phyloP scores from a whole-genome alignment of 2,888 invertebrate species.

The Tribolium freemani region DNA sequence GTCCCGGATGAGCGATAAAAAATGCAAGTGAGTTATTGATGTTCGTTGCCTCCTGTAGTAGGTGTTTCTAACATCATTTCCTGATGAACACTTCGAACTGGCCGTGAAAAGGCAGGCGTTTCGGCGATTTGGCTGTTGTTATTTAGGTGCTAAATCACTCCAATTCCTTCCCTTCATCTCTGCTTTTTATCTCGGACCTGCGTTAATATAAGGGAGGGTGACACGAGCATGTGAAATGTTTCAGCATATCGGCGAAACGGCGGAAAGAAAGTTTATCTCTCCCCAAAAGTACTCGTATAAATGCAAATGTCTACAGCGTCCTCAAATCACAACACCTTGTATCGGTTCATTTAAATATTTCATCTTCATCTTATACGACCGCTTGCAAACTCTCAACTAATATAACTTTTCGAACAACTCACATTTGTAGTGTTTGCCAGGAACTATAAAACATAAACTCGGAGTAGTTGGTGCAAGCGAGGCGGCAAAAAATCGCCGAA shows the following conservation, averaged over 20 bases:
- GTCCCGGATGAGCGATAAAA: background rate
- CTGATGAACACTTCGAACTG: background rate
- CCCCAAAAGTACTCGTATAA: conserved; percentile 47
- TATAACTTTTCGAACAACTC: conserved; percentile 55
- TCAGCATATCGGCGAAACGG: conserved; percentile 28
- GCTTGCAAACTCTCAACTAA: conserved; percentile 54
- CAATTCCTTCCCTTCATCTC: conserved; percentile 7
- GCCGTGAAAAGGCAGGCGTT: conserved; percentile 9
- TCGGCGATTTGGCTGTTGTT: conserved; percentile 19
- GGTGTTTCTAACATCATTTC: conserved; percentile 11
- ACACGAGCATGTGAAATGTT: conserved; percentile 38
- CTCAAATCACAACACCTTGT: conserved; percentile 51
- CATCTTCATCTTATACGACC: conserved; percentile 54
- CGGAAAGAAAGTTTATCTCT: conserved; percentile 43
- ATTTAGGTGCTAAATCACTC: conserved; percentile 28
- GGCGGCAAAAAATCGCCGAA: conserved; percentile 10
- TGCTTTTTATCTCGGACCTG: conserved; percentile 27
- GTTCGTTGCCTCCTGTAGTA: background rate
- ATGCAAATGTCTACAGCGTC: conserved; percentile 46
- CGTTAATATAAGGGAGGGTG: conserved; percentile 32
- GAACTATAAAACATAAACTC: conserved; percentile 41
- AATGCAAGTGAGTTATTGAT: background rate
- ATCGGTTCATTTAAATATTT: conserved; percentile 57
- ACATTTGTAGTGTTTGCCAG: conserved; percentile 49
- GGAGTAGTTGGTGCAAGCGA: conserved; percentile 4